These are phyloP conservation scores for Sylvicapra grimmia DNA, from an alignment of 2,113 vertebrate genomes.

Conservation along the genomic window DNA sequence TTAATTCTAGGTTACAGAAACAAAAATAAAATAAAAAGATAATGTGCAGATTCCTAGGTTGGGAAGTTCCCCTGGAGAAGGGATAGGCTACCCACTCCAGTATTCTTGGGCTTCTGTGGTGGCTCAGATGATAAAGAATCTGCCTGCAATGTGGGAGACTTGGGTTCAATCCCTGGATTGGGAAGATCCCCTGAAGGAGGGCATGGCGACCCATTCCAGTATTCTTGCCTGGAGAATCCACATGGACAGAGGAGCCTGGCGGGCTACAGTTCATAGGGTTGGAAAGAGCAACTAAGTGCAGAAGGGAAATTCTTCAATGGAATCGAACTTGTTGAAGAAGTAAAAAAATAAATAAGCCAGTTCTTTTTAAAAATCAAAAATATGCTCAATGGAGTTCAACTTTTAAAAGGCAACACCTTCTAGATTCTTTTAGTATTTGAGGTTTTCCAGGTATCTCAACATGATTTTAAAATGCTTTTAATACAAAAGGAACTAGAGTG, in stretches of 20 bases:
- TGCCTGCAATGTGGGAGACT: background rate
- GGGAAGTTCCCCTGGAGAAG: background rate
- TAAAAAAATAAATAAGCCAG: background rate
- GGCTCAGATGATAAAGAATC: background rate
- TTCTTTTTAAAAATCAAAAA: constrained; percentile 44
- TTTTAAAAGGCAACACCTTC: background rate
- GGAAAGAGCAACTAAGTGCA: background rate
- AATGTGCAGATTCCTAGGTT: constrained; percentile 45
- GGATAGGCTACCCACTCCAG: background rate
- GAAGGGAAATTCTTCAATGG: constrained; percentile 28
- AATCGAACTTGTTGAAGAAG: background rate
- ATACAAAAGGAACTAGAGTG: background rate
- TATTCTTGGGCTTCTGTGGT: background rate
- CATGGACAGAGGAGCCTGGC: background rate
- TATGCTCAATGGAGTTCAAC: background rate
- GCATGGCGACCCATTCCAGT: background rate
- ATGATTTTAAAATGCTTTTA: background rate
- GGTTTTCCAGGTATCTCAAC: background rate
- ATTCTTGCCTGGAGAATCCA: background rate
- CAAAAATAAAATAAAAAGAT: constrained; percentile 25
- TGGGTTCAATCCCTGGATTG: background rate
- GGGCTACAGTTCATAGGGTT: background rate
- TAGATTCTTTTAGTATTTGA: background rate
- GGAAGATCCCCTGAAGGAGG: background rate
- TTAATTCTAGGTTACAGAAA: constrained; percentile 48